phyloP scores from a whole-genome alignment of 2,888 invertebrate genomes.

The Coremacera marginata region DNA sequence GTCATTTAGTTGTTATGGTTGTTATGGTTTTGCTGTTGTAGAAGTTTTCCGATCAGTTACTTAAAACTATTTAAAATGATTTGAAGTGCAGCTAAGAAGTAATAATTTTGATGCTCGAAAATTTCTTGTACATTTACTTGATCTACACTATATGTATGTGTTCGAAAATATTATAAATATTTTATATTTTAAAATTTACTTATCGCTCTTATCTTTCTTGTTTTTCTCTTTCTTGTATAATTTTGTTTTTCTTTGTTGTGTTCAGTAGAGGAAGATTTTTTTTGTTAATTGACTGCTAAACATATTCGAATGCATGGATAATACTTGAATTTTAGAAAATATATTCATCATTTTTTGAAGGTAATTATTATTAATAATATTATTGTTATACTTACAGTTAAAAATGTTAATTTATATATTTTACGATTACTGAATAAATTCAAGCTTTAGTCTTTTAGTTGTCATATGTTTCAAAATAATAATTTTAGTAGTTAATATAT shows the following conservation, averaged over 20 bases:
- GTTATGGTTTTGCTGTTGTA: background rate
- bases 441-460: constrained; percentile 52
- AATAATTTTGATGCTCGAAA: background rate
- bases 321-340: background rate
- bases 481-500: background rate
- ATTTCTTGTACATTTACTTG: too few species aligned
- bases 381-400: background rate
- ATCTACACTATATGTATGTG: too few species aligned
- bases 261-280: constrained; percentile 12
- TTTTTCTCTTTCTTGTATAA: background rate
- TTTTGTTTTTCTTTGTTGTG: constrained; percentile 11
- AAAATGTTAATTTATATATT: background rate
- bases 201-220: background rate
- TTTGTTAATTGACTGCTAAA: constrained; percentile 29
- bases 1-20: background rate
- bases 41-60: background rate
- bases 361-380: background rate
- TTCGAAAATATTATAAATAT: background rate
- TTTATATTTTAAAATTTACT: background rate
- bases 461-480: constrained; percentile 28
- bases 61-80: background rate
- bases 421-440: constrained; percentile 43
- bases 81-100: background rate
- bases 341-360: background rate
- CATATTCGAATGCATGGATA: constrained; percentile 5